Evolutionary conservation across 1,140 invertebrate genomes (phyloP).

Genomic region (Drosophila triauraria): DNA sequence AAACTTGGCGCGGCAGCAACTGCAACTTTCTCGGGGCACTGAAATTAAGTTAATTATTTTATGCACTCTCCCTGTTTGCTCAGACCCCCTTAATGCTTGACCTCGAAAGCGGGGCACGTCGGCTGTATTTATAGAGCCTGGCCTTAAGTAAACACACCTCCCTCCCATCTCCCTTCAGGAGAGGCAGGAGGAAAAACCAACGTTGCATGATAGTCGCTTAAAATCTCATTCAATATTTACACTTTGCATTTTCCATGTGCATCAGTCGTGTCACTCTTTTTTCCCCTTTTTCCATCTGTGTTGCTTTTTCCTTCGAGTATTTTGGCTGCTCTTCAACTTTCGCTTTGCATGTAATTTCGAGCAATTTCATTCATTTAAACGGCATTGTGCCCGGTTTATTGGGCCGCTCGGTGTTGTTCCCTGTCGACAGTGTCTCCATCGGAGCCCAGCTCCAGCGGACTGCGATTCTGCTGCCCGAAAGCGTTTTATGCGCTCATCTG

Average conservation of each 20-base stretch:
- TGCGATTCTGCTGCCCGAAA: slow-evolving; percentile 45
- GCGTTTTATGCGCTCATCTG: slow-evolving; percentile 68
- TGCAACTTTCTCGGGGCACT: slow-evolving; percentile 18
- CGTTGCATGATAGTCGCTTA: slow-evolving; percentile 75
- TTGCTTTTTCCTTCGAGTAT: slow-evolving; percentile 39
- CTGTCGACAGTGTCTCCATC: slow-evolving; percentile 11
- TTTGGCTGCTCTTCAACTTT: slow-evolving; percentile 61
- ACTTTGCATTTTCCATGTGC: slow-evolving; percentile 67
- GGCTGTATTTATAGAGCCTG: slow-evolving; percentile 36
- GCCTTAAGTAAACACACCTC: slow-evolving; percentile 24
- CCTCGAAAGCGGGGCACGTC: slow-evolving; percentile 52
- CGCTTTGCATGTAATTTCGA: slow-evolving; percentile 71
- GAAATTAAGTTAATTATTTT: slow-evolving; percentile 61
- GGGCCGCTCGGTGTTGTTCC: slow-evolving; percentile 29
- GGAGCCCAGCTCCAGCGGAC: slow-evolving; percentile 21
- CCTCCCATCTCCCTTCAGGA: not conserved
- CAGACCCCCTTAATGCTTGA: slow-evolving; percentile 33
- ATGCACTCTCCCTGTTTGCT: slow-evolving; percentile 33
- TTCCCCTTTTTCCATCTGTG: not conserved
- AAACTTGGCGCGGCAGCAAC: slow-evolving; percentile 24
- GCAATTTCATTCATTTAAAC: slow-evolving; percentile 78
- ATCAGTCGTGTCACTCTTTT: slow-evolving; percentile 50
- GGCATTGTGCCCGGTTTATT: slow-evolving; percentile 61
- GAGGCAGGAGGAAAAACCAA: slow-evolving; percentile 22
- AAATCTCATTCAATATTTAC: slow-evolving; percentile 79